phyloP scores from a whole-genome alignment of 2,888 invertebrate genomes.

The Urechis unicinctus region DNA sequence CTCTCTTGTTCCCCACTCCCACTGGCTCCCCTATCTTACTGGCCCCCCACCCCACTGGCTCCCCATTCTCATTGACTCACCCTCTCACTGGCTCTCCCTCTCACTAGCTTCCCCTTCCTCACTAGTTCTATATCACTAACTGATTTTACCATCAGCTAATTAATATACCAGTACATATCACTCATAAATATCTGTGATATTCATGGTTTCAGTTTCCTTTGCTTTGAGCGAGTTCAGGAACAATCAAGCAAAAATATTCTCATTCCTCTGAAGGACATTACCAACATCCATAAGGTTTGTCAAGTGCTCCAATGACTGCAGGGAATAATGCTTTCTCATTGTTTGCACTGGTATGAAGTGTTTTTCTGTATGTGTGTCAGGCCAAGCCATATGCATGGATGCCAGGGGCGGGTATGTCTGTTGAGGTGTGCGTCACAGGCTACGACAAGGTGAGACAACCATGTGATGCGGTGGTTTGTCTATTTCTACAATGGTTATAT shows the following conservation, averaged over 20 bases:
- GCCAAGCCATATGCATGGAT: slow-evolving; percentile 48
- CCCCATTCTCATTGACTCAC: too few species aligned
- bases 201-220: slow-evolving; percentile 13
- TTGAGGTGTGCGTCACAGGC: slow-evolving; percentile 27
- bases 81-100: too few species aligned
- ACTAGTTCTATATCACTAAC: too few species aligned
- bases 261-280: slow-evolving; percentile 46
- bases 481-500: too few species aligned
- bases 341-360: neutral
- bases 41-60: too few species aligned
- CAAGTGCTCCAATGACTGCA: too few species aligned
- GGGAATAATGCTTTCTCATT: neutral
- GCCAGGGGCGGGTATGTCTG: slow-evolving; percentile 51
- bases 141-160: too few species aligned
- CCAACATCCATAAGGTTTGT: slow-evolving; percentile 39
- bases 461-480: too few species aligned
- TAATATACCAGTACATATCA: too few species aligned
- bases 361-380: slow-evolving; percentile 15
- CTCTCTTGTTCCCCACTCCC: too few species aligned
- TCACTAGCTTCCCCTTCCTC: too few species aligned
- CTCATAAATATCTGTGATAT: neutral
- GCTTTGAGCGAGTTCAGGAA: slow-evolving; percentile 1
- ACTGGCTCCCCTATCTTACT: too few species aligned
- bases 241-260: slow-evolving; percentile 50
- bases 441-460: slow-evolving; percentile 12